Evolutionary conservation across 1,140 invertebrate species (phyloP).

Genomic region (Andricus grossulariae): DNA sequence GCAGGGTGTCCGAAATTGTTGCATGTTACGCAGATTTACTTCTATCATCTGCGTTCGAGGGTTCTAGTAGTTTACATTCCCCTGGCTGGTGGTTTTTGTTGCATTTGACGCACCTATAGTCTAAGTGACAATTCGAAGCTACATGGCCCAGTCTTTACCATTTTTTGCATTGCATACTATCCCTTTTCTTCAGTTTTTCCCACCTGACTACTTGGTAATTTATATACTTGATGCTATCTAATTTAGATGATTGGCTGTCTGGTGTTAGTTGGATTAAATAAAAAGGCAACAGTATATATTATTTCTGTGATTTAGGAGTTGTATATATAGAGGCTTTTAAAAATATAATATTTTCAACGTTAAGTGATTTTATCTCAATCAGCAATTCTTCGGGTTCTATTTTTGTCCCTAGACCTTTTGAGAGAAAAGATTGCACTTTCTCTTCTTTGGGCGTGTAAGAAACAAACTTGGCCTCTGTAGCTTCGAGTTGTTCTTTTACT

Average conservation of each 20-base stretch:
- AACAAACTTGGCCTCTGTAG: slow-evolving; percentile 1
- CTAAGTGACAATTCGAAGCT: slow-evolving; percentile 42
- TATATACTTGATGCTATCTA: slow-evolving; percentile 35
- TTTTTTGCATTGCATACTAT: too few species aligned
- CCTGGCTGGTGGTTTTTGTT: slow-evolving; percentile 27
- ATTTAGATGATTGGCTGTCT: slow-evolving; percentile 12
- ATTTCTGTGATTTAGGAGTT: too few species aligned
- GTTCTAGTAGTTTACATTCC: slow-evolving; percentile 20
- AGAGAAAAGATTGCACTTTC: slow-evolving; percentile 21
- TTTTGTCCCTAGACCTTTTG: slow-evolving; percentile 19
- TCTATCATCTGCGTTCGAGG: neutral
- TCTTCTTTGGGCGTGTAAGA: slow-evolving; percentile 23
- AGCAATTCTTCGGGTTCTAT: neutral
- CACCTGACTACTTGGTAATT: slow-evolving; percentile 36
- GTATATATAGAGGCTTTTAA: neutral
- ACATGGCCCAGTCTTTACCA: too few species aligned
- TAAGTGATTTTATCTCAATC: neutral
- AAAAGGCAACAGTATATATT: slow-evolving; percentile 4
- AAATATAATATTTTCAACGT: too few species aligned
- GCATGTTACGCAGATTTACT: slow-evolving; percentile 21
- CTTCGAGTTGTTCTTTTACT: neutral
- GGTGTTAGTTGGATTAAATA: slow-evolving; percentile 37
- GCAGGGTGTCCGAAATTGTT: too few species aligned
- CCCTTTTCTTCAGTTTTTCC: slow-evolving; percentile 40
- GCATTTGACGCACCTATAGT: slow-evolving; percentile 35